A percentile compares a stretch with the other conserved stretches of the same genome.
These are phyloP conservation scores for Grus americana DNA, from an alignment of 2,113 vertebrate genomes.

Conservation along the genomic window DNA sequence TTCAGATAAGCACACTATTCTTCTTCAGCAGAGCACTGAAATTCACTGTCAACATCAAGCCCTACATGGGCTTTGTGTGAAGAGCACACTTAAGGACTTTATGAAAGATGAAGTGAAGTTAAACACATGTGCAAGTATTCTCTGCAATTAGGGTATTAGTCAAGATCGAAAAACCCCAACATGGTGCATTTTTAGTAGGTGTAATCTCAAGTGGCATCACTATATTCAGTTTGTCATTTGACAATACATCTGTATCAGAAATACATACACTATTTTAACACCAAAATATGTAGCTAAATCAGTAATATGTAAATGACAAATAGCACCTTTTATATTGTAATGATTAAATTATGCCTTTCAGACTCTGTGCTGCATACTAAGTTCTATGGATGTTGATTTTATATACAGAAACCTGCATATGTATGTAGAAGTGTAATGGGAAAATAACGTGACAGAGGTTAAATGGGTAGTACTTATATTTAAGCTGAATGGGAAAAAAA, in stretches of 20 bases:
- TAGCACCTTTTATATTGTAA: not conserved
- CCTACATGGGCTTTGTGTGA: not conserved
- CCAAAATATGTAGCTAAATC: not conserved
- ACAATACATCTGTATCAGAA: not conserved
- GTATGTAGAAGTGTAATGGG: not conserved
- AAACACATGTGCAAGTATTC: not conserved
- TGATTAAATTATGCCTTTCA: not conserved
- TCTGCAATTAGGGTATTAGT: not conserved
- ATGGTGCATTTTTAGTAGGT: not conserved
- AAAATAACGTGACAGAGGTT: not conserved
- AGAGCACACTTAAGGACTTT: not conserved
- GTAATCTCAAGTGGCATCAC: not conserved
- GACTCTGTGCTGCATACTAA: not conserved
- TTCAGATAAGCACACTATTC: not conserved
- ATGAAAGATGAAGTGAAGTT: not conserved
- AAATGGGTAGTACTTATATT: not conserved
- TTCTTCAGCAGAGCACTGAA: not conserved
- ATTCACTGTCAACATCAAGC: not conserved
- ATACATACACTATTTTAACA: not conserved
- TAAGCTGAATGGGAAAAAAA: not conserved
- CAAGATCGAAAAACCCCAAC: accelerated
- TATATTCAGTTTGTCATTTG: not conserved
- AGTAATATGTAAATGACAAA: not conserved
- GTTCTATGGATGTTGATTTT: not conserved
- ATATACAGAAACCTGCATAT: not conserved